Percentiles rank a stretch among this genome's conserved stretches.
These are phyloP conservation scores for Apis laboriosa DNA, from an alignment of 1,140 invertebrate genomes.

Conservation along the genomic window DNA sequence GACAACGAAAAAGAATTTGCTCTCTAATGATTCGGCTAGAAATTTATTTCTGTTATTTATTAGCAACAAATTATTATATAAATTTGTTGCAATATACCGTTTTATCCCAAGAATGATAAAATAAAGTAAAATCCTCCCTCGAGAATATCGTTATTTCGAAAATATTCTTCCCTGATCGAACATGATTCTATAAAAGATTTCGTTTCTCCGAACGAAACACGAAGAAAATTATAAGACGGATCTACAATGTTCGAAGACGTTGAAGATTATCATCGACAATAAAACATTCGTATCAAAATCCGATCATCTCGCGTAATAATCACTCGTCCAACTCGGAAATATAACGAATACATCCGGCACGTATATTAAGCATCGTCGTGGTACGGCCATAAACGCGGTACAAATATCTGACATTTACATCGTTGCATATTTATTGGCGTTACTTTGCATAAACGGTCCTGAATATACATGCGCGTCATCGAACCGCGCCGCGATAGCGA, in stretches of 20 bases:
- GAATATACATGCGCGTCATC: conserved; percentile 56
- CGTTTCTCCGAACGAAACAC: too few species aligned
- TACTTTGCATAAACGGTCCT: conserved; percentile 59
- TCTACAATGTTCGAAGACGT: not conserved
- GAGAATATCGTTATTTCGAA: too few species aligned
- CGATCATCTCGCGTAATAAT: conserved; percentile 8
- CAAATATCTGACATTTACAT: conserved; percentile 65
- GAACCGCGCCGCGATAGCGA: conserved; percentile 26
- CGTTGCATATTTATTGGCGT: conserved; percentile 64
- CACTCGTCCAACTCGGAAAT: conserved; percentile 20
- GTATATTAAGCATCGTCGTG: conserved; percentile 26
- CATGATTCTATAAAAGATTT: too few species aligned
- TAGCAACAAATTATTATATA: too few species aligned
- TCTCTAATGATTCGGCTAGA: not conserved
- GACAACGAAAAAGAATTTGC: not conserved
- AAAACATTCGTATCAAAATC: not conserved
- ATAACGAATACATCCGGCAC: conserved; percentile 26
- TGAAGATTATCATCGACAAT: not conserved
- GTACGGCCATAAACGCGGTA: conserved; percentile 49
- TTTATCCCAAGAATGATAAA: too few species aligned
- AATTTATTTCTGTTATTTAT: too few species aligned
- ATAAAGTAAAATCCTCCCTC: too few species aligned
- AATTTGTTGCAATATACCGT: too few species aligned
- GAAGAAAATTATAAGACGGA: too few species aligned
- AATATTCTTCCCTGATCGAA: too few species aligned